Conservation (phyloP, 1,140 invertebrate genomes). For the Euborellia annulipes region DNA sequence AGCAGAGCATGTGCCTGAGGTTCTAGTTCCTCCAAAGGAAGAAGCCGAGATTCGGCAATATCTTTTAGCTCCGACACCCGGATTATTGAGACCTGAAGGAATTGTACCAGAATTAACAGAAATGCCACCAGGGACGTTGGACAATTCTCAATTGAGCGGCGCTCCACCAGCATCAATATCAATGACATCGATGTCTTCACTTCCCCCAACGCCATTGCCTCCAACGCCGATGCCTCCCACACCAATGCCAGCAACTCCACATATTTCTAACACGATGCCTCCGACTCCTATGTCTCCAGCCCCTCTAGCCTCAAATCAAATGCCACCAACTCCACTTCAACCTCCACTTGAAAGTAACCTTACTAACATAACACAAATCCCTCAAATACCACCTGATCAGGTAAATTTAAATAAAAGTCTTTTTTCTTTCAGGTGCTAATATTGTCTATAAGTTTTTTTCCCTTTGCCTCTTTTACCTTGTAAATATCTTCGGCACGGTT, state of each 20-base stretch:
- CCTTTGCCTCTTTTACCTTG: too few species aligned
- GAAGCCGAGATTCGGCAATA: too few species aligned
- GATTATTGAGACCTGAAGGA: too few species aligned
- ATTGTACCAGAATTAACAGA: background rate
- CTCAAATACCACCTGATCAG: conserved; percentile 13
- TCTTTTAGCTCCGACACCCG: conserved; percentile 5
- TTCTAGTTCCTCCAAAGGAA: background rate
- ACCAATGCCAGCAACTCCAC: conserved; percentile 11
- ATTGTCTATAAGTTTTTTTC: too few species aligned
- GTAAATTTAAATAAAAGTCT: too few species aligned
- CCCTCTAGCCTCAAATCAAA: conserved; percentile 5
- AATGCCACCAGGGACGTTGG: background rate
- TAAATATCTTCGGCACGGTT: too few species aligned
- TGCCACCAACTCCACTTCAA: conserved; percentile 20
- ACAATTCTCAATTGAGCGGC: background rate
- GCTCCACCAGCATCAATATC: conserved; percentile 16
- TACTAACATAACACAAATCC: too few species aligned
- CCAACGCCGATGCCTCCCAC: conserved; percentile 16
- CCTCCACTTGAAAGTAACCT: too few species aligned
- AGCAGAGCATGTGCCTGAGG: conserved; percentile 1
- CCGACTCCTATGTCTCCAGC: conserved; percentile 7
- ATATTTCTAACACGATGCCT: conserved; percentile 2
- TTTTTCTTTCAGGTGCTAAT: too few species aligned
- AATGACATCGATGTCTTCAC: conserved; percentile 15
- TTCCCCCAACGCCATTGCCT: conserved; percentile 9